Evolutionary conservation across 2,888 invertebrate genomes (phyloP).

Genomic region (Spisula subtruncata): DNA sequence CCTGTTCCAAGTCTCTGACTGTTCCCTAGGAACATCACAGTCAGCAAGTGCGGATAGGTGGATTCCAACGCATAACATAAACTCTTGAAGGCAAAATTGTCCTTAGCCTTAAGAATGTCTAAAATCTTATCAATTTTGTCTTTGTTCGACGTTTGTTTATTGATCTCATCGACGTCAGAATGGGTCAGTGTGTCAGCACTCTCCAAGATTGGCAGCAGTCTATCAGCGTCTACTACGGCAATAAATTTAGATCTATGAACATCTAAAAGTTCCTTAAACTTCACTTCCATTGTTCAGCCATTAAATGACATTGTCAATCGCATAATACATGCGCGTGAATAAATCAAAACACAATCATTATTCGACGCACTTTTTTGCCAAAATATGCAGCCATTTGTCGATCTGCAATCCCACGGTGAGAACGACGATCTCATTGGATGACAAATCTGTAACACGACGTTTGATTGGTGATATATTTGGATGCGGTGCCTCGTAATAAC

Average conservation of each 20-base stretch:
- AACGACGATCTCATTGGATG: not conserved
- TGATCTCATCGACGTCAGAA: constrained; percentile 79
- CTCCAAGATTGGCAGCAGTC: constrained; percentile 78
- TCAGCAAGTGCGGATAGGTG: constrained; percentile 82
- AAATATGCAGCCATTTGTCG: constrained; percentile 27
- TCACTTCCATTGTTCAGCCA: constrained; percentile 74
- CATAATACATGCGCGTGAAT: not conserved
- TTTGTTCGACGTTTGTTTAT: constrained; percentile 75
- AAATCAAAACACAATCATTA: not conserved
- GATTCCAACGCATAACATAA: constrained; percentile 79
- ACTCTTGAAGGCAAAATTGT: constrained; percentile 78
- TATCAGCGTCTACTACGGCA: constrained; percentile 77
- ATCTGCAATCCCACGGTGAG: not conserved
- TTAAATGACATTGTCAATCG: not conserved
- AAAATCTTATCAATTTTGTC: constrained; percentile 81
- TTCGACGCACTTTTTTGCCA: constrained; percentile 15
- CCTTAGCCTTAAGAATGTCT: constrained; percentile 79
- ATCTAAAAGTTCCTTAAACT: constrained; percentile 81
- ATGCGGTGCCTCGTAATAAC: not conserved
- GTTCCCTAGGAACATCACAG: constrained; percentile 80
- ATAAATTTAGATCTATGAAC: constrained; percentile 79
- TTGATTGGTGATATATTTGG: constrained; percentile 3
- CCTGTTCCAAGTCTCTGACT: constrained; percentile 61
- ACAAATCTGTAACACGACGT: not conserved
- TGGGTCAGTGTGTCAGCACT: constrained; percentile 76